phyloP scores from a whole-genome alignment of 2,113 vertebrate genomes.

The Neogale vison region DNA sequence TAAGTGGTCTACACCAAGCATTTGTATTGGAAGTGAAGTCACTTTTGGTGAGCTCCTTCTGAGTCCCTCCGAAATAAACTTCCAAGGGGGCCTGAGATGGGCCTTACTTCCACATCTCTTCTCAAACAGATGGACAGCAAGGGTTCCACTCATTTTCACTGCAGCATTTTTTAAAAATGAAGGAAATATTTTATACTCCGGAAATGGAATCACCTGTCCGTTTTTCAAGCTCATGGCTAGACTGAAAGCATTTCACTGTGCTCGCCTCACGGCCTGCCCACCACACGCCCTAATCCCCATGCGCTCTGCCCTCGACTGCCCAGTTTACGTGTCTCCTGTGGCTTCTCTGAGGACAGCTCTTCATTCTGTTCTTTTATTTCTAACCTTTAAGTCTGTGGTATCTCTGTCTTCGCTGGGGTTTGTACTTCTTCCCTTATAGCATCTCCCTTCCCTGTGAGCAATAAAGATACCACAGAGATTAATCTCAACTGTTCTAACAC shows the following conservation, averaged over 20 bases:
- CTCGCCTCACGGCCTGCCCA: neutral
- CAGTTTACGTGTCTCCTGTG: accelerated
- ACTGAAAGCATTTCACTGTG: neutral
- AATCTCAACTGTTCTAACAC: neutral
- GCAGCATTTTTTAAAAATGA: neutral
- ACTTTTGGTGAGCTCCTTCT: neutral
- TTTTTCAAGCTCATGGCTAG: neutral
- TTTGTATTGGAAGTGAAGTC: neutral
- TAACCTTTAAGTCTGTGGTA: neutral
- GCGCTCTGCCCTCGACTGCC: neutral
- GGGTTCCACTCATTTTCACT: neutral
- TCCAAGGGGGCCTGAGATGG: neutral
- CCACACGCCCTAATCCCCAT: neutral
- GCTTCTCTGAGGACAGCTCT: too few relatives aligned
- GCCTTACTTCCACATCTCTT: neutral
- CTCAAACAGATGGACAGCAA: neutral
- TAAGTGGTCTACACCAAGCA: accelerated
- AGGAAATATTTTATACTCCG: neutral
- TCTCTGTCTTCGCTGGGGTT: neutral
- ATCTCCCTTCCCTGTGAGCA: neutral
- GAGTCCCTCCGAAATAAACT: neutral
- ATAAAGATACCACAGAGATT: neutral
- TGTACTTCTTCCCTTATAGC: neutral
- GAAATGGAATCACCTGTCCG: neutral
- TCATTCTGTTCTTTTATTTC: neutral